A percentile compares a stretch with the other conserved stretches of the same genome.
Conservation (phyloP, 2,888 invertebrate species). For the Ypsolopha scabrella region DNA sequence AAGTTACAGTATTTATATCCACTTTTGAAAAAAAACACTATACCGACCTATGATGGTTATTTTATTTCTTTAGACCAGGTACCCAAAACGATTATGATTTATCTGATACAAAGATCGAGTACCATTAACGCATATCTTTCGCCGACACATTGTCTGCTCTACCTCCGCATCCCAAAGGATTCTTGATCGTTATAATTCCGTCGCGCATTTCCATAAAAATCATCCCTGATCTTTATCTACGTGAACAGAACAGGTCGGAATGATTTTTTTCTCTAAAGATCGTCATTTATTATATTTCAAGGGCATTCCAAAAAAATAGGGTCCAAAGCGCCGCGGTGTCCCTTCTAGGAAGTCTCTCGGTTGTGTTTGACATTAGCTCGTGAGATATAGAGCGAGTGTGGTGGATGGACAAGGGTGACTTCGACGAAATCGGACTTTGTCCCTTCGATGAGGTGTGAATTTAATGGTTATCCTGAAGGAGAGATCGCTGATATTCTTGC, state of each 20-base stretch:
- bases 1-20: too few species aligned
- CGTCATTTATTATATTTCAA: constrained; percentile 68
- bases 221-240: constrained; percentile 61
- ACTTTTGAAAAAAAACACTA: too few species aligned
- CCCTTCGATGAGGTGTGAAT: constrained; percentile 54
- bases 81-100: background rate
- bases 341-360: constrained; percentile 60
- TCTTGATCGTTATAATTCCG: constrained; percentile 65
- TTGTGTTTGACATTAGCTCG: constrained; percentile 65
- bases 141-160: constrained; percentile 66
- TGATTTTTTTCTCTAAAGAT: constrained; percentile 51
- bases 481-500: constrained; percentile 20
- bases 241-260: constrained; percentile 67
- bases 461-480: constrained; percentile 28
- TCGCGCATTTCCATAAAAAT: constrained; percentile 67
- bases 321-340: constrained; percentile 61
- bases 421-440: constrained; percentile 39
- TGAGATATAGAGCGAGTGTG: constrained; percentile 56
- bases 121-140: constrained; percentile 12
- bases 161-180: constrained; percentile 63
- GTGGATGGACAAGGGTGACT: constrained; percentile 23
- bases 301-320: constrained; percentile 52
- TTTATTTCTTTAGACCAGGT: background rate
- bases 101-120: background rate
- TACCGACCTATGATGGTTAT: background rate